Base-by-base conservation (phyloP, 1,140 invertebrate species). In the Ips typographus region DNA sequence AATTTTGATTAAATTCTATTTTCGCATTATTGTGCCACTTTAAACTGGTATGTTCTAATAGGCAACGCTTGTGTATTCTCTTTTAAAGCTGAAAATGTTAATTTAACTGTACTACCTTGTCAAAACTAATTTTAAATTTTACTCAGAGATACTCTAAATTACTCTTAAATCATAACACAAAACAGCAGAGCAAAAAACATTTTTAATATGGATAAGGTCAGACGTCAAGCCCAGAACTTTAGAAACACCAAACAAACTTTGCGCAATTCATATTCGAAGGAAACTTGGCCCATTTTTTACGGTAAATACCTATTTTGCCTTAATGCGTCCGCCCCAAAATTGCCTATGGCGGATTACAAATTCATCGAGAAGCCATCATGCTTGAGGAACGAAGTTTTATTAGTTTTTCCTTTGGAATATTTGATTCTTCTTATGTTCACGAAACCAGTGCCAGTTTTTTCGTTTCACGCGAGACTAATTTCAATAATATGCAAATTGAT, bases 371-470 rank as follows among this genome's bases (percentile, higher is more conserved):
- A 70, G 68, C 57, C 22, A 70, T 74, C 74, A 76, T 76, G 72
- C 73, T 73, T 76, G 74, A 76, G 44, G 44, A 47, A 71, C 73
- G 75, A 76, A 74, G 71, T 76, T 76, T 73, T 75, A 76, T 76
- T 76, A 76, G 73, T 76, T 76, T 55, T n/a, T n/a, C n/a, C n/a
- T n/a, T n/a, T n/a, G n/a, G n/a, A n/a, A n/a, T n/a, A n/a, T n/a
- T n/a, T n/a, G n/a, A n/a, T n/a, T n/a, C n/a, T n/a, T n/a, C n/a
- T n/a, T n/a, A n/a, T n/a, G n/a, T n/a, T n/a, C n/a, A n/a, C n/a
- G n/a, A n/a, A n/a, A n/a, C n/a, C n/a, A n/a, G n/a, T n/a, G n/a
- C n/a, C n/a, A n/a, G n/a, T n/a, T n/a, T n/a, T n/a, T n/a, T n/a
- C n/a, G n/a, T n/a, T n/a, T n/a, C 52, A 36, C 52, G 7, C 5